Evolutionary conservation across 2,113 vertebrate genomes (phyloP), one percentile per base, ranked within the genome.

Genomic region (Prionailurus viverrinus): DNA sequence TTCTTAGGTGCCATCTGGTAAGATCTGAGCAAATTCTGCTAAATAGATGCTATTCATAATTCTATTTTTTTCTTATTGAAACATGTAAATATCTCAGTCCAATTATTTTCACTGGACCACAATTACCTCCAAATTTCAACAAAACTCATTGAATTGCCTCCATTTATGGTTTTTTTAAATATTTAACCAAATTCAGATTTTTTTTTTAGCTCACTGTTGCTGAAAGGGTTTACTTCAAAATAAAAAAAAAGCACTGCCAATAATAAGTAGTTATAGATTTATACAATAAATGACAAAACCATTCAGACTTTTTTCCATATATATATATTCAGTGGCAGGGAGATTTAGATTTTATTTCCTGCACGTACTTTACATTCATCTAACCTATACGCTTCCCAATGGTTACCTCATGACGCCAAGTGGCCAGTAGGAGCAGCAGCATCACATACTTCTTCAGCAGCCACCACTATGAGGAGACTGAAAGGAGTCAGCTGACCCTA

Each of bases 351-450:
- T 89, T 91, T 76, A 88, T 51, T 83, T 71, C 19, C n/a, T 93
- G 19, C 12, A 85, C 58, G 51, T 74, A 88, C 45, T 78, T 92
- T 15, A 83, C 7, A 94, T 73, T 88, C 31, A 76, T 78, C 21
- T 90, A 80, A 89, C 31, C 10, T 74, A 33, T 15, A 48, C 7
- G 14, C n/a, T 48, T 91, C 41, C 41, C 51, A 96, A 3, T 45
- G 63, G 33, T 63, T 27, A 76, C 15, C 58, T 90, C 31, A 21
- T 97, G 93, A 97, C 89, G 95, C 61, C 90, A 90, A 97, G 79
- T 92, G 87, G 91, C 74, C 87, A 91, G 19, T 7, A 91, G 66
- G n/a, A 29, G 89, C n/a, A 96, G 89, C 45, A 89, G 48, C 95
- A 89, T 41, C 66, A 66, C 29, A 96, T 39, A 81, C 13, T 93